These are phyloP conservation scores for Cygnus atratus DNA, from an alignment of 2,113 vertebrate species.

Conservation along the genomic window DNA sequence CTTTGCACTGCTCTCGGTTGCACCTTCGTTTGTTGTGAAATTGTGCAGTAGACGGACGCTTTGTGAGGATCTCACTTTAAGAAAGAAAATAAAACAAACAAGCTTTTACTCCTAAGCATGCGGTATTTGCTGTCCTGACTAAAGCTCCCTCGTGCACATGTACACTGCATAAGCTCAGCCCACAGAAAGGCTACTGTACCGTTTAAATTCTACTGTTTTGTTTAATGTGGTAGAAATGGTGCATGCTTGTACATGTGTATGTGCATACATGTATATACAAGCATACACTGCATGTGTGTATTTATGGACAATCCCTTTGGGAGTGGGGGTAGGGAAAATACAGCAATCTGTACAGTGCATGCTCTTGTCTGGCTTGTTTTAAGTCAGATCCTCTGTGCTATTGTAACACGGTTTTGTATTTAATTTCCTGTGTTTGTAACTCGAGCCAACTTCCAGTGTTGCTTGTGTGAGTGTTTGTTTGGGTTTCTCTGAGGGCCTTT, in stretches of 20 bases:
- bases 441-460: constrained; percentile 61
- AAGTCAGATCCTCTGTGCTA: constrained; percentile 53
- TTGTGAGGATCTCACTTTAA: background rate
- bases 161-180: background rate
- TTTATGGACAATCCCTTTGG: background rate
- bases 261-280: background rate
- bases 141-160: background rate
- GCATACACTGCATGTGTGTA: background rate
- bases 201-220: background rate
- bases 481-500: constrained; percentile 63
- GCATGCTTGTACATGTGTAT: background rate
- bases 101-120: background rate
- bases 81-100: background rate
- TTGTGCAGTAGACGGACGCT: background rate
- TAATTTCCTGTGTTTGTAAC: constrained; percentile 76
- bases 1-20: background rate
- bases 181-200: background rate
- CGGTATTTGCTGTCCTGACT: background rate
- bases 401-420: constrained; percentile 71
- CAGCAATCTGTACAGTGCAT: background rate
- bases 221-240: background rate
- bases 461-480: constrained; percentile 69
- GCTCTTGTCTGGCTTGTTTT: constrained; percentile 53
- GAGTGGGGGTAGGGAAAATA: constrained; percentile 5
- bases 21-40: background rate